Conservation (phyloP, 2,888 invertebrate genomes). For the Agonopterix alstromeriana region DNA sequence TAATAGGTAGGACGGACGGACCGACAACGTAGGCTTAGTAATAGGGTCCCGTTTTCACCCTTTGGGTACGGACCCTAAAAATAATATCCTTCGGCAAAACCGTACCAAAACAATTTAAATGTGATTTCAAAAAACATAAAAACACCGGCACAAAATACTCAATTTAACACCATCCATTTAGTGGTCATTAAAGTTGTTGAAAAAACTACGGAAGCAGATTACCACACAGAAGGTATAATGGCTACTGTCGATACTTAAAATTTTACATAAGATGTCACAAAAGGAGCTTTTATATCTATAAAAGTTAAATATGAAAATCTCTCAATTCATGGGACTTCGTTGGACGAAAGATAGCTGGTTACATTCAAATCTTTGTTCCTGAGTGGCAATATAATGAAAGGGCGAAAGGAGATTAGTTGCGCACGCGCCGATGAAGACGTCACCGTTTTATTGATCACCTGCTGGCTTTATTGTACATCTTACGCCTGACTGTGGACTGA, state of each 20-base stretch:
- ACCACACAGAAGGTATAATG: conserved; percentile 40
- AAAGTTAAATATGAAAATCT: too few relatives aligned
- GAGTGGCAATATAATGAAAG: conserved; percentile 33
- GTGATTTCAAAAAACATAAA: conserved; percentile 17
- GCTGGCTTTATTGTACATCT: neutral
- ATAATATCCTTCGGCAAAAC: neutral
- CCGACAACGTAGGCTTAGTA: too few relatives aligned
- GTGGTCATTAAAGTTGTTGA: conserved; percentile 23
- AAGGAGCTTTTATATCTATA: too few relatives aligned
- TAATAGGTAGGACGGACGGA: too few relatives aligned
- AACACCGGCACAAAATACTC: conserved; percentile 42
- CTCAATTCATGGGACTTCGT: too few relatives aligned
- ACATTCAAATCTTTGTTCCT: conserved; percentile 35
- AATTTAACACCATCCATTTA: conserved; percentile 60
- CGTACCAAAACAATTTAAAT: conserved; percentile 4
- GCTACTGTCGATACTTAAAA: conserved; percentile 6
- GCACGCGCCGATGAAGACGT: conserved; percentile 62
- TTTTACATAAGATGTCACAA: too few relatives aligned
- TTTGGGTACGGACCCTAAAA: too few relatives aligned
- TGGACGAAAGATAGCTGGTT: conserved; percentile 17
- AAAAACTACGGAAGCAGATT: conserved; percentile 50
- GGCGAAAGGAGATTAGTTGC: conserved; percentile 49
- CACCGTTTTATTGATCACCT: conserved; percentile 16
- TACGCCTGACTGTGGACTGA: neutral
- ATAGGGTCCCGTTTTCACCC: too few relatives aligned